Conservation (phyloP, 2,797 vertebrate genomes). For the Alca torda region DNA sequence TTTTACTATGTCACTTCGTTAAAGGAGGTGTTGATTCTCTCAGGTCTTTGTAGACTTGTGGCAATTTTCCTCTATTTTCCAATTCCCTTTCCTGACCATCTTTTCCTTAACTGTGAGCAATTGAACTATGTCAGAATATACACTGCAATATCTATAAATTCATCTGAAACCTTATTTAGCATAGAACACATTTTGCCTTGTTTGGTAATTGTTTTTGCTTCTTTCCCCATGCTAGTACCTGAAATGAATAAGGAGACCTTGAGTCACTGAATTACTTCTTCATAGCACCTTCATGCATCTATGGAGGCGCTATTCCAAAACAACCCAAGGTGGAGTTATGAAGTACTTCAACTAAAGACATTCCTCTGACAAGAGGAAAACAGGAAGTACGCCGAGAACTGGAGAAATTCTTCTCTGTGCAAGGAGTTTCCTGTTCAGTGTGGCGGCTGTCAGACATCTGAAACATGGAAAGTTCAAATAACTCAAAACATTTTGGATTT, state of each 20-base stretch:
- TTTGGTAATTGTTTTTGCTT: neutral
- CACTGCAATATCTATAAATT: neutral
- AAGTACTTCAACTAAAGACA: neutral
- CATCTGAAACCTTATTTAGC: neutral
- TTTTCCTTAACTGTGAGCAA: neutral
- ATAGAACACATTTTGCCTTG: neutral
- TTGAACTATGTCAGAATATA: neutral
- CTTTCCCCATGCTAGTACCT: neutral
- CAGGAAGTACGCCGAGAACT: neutral
- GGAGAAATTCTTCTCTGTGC: neutral
- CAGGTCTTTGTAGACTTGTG: neutral
- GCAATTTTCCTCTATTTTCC: neutral
- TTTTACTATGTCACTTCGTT: neutral
- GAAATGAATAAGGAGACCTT: neutral
- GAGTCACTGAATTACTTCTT: neutral
- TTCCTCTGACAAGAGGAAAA: neutral
- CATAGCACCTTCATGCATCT: neutral
- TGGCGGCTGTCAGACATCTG: neutral
- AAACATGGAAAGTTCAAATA: neutral
- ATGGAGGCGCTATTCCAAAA: neutral
- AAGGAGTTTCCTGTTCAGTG: neutral
- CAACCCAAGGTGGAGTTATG: neutral
- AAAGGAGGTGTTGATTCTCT: neutral
- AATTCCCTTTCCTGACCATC: neutral
- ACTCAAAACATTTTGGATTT: neutral